Conservation (phyloP, 2,888 invertebrate genomes). For the Thera britannica region DNA sequence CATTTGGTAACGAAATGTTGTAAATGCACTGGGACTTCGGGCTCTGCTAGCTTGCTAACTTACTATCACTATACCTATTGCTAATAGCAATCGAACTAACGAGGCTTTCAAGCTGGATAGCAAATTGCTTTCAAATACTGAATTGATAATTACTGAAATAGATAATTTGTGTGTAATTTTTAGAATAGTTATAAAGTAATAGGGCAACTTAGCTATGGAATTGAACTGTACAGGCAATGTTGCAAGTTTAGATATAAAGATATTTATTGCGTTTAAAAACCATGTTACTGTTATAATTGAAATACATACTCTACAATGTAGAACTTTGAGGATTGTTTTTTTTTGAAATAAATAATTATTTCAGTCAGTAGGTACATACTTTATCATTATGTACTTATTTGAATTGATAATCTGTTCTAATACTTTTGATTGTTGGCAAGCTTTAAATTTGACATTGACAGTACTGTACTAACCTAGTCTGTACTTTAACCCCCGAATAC, state of each 20-base stretch:
- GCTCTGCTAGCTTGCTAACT: no score
- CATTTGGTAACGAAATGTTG: no score
- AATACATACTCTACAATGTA: not conserved
- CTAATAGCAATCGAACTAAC: no score
- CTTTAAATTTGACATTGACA: not conserved
- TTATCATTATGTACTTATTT: no score
- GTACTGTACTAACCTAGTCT: constrained; percentile 34
- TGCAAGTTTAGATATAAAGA: constrained; percentile 8
- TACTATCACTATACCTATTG: no score
- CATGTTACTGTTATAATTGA: constrained; percentile 8
- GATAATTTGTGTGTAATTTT: not conserved
- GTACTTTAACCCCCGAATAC: constrained; percentile 35
- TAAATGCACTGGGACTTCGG: no score
- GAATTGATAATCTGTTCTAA: no score
- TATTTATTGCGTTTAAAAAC: constrained; percentile 12
- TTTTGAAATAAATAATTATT: not conserved
- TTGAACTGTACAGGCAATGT: constrained; percentile 13
- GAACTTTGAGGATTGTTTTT: constrained; percentile 8
- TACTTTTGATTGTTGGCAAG: no score
- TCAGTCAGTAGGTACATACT: no score
- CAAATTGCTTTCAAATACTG: no score
- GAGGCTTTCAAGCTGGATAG: no score
- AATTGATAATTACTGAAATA: not conserved
- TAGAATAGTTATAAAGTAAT: constrained; percentile 7
- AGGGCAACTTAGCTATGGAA: constrained; percentile 8